Evolutionary conservation across 2,113 vertebrate genomes (phyloP).

Genomic region (Pristiophorus japonicus): DNA sequence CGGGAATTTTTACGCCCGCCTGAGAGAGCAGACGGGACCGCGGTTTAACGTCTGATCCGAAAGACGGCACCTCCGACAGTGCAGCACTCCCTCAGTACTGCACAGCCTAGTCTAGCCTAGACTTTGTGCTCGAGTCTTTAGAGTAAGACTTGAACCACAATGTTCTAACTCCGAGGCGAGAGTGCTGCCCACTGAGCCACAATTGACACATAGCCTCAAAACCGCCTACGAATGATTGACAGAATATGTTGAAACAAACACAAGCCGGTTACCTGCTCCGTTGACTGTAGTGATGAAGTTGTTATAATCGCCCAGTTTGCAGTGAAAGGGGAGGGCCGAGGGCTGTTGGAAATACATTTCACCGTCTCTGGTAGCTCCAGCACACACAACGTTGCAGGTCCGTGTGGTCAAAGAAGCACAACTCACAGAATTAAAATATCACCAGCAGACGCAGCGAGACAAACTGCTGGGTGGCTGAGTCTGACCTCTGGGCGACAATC

Average conservation of each 20-base stretch:
- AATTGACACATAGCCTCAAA: not conserved
- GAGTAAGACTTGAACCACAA: not conserved
- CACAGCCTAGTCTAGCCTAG: too few species aligned
- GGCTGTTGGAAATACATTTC: not conserved
- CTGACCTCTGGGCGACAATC: not conserved
- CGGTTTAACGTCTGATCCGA: too few species aligned
- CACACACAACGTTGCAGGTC: not conserved
- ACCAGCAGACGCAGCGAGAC: too few species aligned
- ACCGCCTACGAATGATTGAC: not conserved
- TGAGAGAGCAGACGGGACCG: too few species aligned
- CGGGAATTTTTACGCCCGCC: too few species aligned
- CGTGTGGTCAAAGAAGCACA: not conserved
- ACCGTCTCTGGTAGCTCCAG: not conserved
- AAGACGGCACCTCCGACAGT: too few species aligned
- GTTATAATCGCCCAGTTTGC: not conserved
- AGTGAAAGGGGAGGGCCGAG: not conserved
- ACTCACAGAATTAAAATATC: not conserved
- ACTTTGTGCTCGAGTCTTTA: not conserved
- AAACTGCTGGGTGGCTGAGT: not conserved
- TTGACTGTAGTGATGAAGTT: not conserved
- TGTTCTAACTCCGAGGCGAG: not conserved
- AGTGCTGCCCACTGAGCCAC: not conserved
- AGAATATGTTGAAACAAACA: not conserved
- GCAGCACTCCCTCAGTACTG: too few species aligned
- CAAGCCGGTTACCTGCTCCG: not conserved